Percentiles rank a stretch among this genome's conserved stretches.
These are phyloP conservation scores for Acanthococcus lagerstroemiae DNA, from an alignment of 2,888 invertebrate genomes.

Conservation along the genomic window DNA sequence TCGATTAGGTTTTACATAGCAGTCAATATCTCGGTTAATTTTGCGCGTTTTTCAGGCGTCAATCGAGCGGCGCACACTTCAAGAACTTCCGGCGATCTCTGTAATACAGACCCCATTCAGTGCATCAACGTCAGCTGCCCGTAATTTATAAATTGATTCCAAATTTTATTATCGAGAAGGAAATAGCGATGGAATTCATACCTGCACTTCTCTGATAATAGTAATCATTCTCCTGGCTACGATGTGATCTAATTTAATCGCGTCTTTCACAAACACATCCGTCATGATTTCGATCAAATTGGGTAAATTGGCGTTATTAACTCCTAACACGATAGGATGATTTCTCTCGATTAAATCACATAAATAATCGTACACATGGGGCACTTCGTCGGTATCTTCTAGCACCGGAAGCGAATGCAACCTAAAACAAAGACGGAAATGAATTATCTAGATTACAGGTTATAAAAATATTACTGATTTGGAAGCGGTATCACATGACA, in stretches of 20 bases:
- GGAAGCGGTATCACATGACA: no score
- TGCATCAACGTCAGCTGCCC: not conserved
- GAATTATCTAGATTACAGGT: constrained; percentile 3
- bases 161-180: not conserved
- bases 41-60: constrained; percentile 16
- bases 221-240: constrained; percentile 69
- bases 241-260: constrained; percentile 62
- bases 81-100: constrained; percentile 23
- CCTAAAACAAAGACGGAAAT: constrained; percentile 43
- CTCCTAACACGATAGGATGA: constrained; percentile 75
- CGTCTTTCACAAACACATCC: constrained; percentile 77
- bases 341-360: constrained; percentile 90
- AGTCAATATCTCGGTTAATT: constrained; percentile 14
- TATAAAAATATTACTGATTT: not conserved
- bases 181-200: not conserved
- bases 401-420: constrained; percentile 90
- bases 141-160: not conserved
- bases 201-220: constrained; percentile 59
- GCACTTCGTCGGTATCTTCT: constrained; percentile 92
- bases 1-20: not conserved
- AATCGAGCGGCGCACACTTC: constrained; percentile 19
- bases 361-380: constrained; percentile 88
- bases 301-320: constrained; percentile 79
- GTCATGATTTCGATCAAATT: constrained; percentile 78
- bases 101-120: not conserved